These are phyloP conservation scores for Alsophila aescularia DNA, from an alignment of 2,888 invertebrate genomes.

Conservation along the genomic window DNA sequence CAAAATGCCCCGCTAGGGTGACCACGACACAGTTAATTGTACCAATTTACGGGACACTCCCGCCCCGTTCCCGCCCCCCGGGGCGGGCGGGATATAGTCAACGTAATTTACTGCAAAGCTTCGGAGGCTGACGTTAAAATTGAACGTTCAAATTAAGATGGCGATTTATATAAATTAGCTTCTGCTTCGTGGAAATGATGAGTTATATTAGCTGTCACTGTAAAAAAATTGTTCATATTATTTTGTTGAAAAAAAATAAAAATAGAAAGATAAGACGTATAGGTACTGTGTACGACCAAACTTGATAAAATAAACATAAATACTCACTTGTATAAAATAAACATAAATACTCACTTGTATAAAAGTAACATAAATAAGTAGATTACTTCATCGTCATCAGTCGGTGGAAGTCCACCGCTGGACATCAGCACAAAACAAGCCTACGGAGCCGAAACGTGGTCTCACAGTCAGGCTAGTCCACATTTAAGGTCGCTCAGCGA, in stretches of 20 bases:
- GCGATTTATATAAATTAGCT: slow-evolving; percentile 16
- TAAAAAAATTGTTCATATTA: background rate
- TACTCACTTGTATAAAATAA: too few species aligned
- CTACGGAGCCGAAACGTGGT: too few species aligned
- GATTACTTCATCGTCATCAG: too few species aligned
- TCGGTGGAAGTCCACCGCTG: too few species aligned
- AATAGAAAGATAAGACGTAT: too few species aligned
- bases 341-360: too few species aligned
- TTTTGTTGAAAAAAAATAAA: background rate
- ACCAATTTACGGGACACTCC: slow-evolving; percentile 14
- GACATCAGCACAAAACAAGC: too few species aligned
- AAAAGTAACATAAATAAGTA: too few species aligned
- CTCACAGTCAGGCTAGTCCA: too few species aligned
- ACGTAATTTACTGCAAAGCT: slow-evolving; percentile 15
- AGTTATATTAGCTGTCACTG: background rate
- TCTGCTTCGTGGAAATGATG: slow-evolving; percentile 1
- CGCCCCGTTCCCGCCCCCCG: background rate
- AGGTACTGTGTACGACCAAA: too few species aligned
- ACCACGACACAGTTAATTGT: slow-evolving; percentile 14
- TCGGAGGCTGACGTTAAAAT: slow-evolving; percentile 8
- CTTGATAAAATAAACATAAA: too few species aligned
- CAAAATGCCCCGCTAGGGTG: slow-evolving; percentile 8
- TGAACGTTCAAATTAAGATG: slow-evolving; percentile 16
- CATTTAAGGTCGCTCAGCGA: too few species aligned
- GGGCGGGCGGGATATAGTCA: slow-evolving; percentile 1